phyloP scores from a whole-genome alignment of 2,113 vertebrate species.

The Syngnathus scovelli region DNA sequence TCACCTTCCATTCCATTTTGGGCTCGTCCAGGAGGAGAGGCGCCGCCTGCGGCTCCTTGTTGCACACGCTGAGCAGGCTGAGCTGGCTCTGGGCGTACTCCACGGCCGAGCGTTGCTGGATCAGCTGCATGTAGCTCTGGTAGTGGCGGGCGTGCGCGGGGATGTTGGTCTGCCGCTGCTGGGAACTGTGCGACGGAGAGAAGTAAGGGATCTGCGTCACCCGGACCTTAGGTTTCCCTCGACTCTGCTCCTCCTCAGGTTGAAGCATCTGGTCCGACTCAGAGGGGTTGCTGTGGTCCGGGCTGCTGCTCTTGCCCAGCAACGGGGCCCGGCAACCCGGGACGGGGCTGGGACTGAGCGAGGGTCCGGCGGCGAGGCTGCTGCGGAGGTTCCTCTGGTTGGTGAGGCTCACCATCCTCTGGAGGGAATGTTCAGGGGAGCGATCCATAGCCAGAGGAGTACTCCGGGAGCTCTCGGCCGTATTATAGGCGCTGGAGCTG shows the following conservation, averaged over 20 bases:
- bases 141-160: slow-evolving; percentile 88
- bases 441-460: slow-evolving; percentile 83
- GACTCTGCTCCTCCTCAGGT: slow-evolving; percentile 63
- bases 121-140: slow-evolving; percentile 96
- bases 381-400: slow-evolving; percentile 87
- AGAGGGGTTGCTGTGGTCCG: slow-evolving; percentile 65
- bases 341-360: slow-evolving; percentile 46
- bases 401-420: slow-evolving; percentile 83
- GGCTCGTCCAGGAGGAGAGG: slow-evolving; percentile 62
- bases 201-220: slow-evolving; percentile 77
- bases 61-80: slow-evolving; percentile 84
- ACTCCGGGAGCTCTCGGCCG: slow-evolving; percentile 90
- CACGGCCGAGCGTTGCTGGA: slow-evolving; percentile 91
- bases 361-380: slow-evolving; percentile 54
- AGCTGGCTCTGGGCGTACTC: slow-evolving; percentile 92
- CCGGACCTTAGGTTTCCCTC: slow-evolving; percentile 47
- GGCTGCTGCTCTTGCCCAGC: slow-evolving; percentile 66
- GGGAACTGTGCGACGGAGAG: slow-evolving; percentile 83
- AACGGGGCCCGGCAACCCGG: slow-evolving; percentile 62
- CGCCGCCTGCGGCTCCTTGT: slow-evolving; percentile 76
- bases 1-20: slow-evolving; percentile 98
- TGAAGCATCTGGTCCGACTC: slow-evolving; percentile 63
- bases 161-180: slow-evolving; percentile 79
- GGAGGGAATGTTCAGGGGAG: slow-evolving; percentile 87
- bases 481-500: slow-evolving; percentile 96